Percentiles rank a stretch among this genome's conserved stretches.
These are phyloP conservation scores for Dolichomitus sp. DNA, from an alignment of 2,888 invertebrate genomes.

Conservation along the genomic window DNA sequence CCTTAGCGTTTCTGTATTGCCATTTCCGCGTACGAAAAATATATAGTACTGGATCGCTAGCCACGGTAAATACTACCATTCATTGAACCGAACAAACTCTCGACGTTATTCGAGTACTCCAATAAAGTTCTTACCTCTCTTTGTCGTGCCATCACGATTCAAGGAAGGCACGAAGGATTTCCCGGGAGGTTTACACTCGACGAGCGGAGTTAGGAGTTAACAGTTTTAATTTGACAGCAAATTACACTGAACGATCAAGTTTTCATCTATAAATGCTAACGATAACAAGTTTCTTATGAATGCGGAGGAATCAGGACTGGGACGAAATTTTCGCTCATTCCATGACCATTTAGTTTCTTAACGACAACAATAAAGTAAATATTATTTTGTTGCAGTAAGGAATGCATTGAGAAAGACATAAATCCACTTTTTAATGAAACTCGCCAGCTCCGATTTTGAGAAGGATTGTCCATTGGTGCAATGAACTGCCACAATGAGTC, in stretches of 20 bases:
- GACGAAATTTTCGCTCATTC: not conserved
- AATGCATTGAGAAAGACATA: not conserved
- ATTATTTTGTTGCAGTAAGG: not conserved
- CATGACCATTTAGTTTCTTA: not conserved
- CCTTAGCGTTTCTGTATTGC: not conserved
- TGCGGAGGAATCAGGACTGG: not conserved
- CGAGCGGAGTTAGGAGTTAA: not conserved
- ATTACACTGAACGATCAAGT: not conserved
- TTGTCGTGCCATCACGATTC: not conserved
- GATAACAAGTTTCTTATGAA: not conserved
- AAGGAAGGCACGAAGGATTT: constrained; percentile 13
- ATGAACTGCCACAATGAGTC: not conserved
- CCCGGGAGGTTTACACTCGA: constrained; percentile 5
- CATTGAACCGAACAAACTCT: constrained; percentile 45
- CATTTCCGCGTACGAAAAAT: constrained; percentile 31
- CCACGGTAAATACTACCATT: constrained; percentile 37
- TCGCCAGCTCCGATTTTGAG: not conserved
- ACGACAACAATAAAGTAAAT: constrained; percentile 2
- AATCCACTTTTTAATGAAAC: not conserved
- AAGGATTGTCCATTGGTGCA: not conserved
- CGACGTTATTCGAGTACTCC: not conserved
- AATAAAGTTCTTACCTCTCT: constrained; percentile 13
- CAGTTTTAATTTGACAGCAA: constrained; percentile 7
- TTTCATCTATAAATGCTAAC: not conserved
- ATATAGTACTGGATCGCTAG: constrained; percentile 33